Conservation (phyloP, 2,113 vertebrate genomes). For the Mus pahari region DNA sequence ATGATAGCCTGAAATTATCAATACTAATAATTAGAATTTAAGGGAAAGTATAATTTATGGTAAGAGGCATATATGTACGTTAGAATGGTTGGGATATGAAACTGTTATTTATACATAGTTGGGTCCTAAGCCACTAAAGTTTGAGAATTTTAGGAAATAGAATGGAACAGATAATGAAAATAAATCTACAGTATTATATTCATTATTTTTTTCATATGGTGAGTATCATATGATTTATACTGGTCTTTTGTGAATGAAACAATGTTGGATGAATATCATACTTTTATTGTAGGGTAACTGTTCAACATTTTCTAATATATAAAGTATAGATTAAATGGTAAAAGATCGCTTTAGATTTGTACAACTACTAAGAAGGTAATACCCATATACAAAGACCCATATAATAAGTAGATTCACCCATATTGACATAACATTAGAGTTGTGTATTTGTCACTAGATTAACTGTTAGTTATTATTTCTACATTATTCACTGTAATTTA, state of each 20-base stretch:
- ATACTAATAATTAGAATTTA: neutral
- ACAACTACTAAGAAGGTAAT: neutral
- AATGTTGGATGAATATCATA: neutral
- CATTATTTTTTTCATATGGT: neutral
- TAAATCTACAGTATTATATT: neutral
- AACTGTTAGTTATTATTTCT: neutral
- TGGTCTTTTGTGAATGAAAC: neutral
- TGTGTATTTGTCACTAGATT: neutral
- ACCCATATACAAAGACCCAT: neutral
- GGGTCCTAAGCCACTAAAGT: neutral
- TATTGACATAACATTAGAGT: neutral
- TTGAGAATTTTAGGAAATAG: neutral
- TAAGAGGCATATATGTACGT: neutral
- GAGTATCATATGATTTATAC: neutral
- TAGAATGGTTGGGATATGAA: neutral
- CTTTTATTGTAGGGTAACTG: no score
- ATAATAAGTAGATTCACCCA: neutral
- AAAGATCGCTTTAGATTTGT: neutral
- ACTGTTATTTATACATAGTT: neutral
- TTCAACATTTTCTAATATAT: neutral
- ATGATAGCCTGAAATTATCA: neutral
- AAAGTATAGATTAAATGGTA: neutral
- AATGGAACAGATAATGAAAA: neutral
- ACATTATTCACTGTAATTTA: neutral
- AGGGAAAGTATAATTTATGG: neutral